phyloP scores from a whole-genome alignment of 2,113 vertebrate species.

The Prochilodus magdalenae region DNA sequence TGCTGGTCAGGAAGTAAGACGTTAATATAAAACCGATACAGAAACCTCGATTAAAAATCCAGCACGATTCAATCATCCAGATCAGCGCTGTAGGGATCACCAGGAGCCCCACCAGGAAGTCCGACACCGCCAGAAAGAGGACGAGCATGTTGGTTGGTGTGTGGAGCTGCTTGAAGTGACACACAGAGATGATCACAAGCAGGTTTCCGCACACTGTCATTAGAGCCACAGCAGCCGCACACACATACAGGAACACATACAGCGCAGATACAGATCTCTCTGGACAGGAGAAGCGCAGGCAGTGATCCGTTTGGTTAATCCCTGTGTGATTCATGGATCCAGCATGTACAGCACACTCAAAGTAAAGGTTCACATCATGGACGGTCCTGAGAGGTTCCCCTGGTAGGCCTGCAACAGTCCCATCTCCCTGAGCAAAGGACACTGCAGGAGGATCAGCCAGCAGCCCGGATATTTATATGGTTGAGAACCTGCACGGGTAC shows the following conservation, averaged over 20 bases:
- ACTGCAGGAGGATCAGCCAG: neutral
- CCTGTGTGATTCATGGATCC: constrained; percentile 18
- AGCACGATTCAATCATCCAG: constrained; percentile 1
- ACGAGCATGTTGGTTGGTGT: constrained; percentile 59
- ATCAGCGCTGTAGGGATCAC: too few relatives aligned
- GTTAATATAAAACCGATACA: constrained; percentile 12
- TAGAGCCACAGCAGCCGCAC: constrained; percentile 65
- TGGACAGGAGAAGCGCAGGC: constrained; percentile 29
- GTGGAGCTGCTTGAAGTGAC: constrained; percentile 44
- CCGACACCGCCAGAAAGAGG: constrained; percentile 41
- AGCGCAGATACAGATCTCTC: constrained; percentile 46
- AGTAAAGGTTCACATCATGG: neutral
- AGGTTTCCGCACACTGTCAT: constrained; percentile 53
- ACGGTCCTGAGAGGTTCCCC: too few relatives aligned
- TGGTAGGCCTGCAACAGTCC: neutral
- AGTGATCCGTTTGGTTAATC: constrained; percentile 16
- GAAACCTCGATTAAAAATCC: constrained; percentile 34
- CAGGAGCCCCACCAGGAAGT: too few relatives aligned
- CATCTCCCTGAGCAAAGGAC: neutral
- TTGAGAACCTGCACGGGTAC: neutral
- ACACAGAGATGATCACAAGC: constrained; percentile 44
- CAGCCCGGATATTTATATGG: neutral
- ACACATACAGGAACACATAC: constrained; percentile 56
- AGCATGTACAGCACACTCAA: neutral
- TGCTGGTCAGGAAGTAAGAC: neutral